These are phyloP conservation scores for Platyscapa corneri DNA, from an alignment of 1,140 invertebrate species.

Conservation along the genomic window DNA sequence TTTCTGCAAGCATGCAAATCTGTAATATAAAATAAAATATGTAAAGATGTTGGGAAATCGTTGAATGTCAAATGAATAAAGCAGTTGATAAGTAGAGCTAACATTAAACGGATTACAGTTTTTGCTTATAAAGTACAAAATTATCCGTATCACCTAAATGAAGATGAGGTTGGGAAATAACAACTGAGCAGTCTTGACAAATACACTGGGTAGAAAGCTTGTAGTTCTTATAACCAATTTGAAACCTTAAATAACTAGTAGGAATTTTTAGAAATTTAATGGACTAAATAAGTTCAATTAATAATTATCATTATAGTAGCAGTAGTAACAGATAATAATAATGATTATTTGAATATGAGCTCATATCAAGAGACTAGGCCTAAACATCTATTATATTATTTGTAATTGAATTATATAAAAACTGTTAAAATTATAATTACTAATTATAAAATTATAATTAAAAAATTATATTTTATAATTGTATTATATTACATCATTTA, in stretches of 20 bases:
- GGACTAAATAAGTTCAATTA: constrained; percentile 34
- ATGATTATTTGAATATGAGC: background rate
- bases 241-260: background rate
- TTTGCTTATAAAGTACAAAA: background rate
- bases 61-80: background rate
- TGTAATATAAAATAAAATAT: background rate
- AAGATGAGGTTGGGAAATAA: background rate
- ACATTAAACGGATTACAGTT: background rate
- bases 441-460: too few relatives aligned
- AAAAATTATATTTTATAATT: too few relatives aligned
- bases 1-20: background rate
- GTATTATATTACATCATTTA: too few relatives aligned
- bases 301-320: background rate
- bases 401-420: background rate
- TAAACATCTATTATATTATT: background rate
- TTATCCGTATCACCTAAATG: background rate
- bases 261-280: background rate
- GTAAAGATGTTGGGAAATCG: background rate
- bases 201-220: background rate
- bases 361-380: background rate
- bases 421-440: background rate
- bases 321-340: background rate
- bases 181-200: background rate
- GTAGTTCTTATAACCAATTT: background rate
- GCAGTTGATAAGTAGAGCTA: background rate